phyloP scores from a whole-genome alignment of 2,797 vertebrate species.

The Megaceryle alcyon region DNA sequence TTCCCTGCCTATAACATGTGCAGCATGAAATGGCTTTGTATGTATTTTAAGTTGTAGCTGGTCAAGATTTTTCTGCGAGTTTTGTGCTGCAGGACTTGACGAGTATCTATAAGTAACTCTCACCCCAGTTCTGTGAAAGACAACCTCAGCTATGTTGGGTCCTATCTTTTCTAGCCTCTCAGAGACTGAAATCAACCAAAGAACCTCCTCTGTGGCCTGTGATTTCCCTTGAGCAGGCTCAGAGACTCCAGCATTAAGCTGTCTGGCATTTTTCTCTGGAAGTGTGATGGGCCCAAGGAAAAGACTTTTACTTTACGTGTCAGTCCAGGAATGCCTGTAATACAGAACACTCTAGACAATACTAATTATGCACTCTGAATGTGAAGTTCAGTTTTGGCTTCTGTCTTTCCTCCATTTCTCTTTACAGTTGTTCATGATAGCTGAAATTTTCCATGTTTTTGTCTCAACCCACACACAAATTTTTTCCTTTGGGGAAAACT shows the following conservation, averaged over 20 bases:
- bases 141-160: neutral
- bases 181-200: neutral
- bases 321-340: neutral
- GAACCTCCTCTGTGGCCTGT: neutral
- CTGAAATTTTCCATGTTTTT: slow-evolving; percentile 54
- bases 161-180: neutral
- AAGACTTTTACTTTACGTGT: neutral
- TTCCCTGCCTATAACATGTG: neutral
- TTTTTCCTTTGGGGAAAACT: slow-evolving; percentile 71
- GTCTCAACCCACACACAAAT: slow-evolving; percentile 12
- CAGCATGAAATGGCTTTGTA: neutral
- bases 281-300: neutral
- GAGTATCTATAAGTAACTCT: neutral
- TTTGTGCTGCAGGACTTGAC: neutral
- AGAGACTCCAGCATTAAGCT: neutral
- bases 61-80: neutral
- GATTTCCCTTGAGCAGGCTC: neutral
- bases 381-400: slow-evolving; percentile 49
- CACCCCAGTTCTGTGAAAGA: neutral
- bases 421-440: slow-evolving; percentile 28
- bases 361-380: neutral
- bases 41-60: neutral
- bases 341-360: neutral
- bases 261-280: neutral
- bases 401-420: slow-evolving; percentile 21